phyloP scores from a whole-genome alignment of 2,113 vertebrate genomes.

The Notarius lentiginosus region DNA sequence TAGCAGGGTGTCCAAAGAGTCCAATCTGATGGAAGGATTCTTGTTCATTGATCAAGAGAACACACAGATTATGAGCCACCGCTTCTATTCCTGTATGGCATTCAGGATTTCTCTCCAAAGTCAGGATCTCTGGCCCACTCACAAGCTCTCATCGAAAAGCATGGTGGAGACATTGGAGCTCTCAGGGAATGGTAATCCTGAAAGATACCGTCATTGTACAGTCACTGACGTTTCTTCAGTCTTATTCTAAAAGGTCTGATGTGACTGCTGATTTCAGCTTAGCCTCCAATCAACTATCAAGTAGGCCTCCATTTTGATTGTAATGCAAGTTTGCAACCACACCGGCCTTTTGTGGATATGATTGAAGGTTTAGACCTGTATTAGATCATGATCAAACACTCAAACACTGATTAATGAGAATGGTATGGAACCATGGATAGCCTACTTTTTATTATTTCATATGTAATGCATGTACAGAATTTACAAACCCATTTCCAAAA shows the following conservation, averaged over 20 bases:
- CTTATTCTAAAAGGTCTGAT: neutral
- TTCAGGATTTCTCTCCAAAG: neutral
- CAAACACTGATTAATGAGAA: neutral
- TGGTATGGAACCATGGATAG: neutral
- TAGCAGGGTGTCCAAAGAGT: neutral
- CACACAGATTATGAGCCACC: neutral
- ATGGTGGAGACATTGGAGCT: neutral
- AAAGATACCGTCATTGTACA: neutral
- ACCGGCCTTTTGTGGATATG: neutral
- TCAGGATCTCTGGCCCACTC: no score
- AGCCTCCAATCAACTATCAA: neutral
- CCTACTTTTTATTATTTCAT: neutral
- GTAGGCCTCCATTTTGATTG: neutral
- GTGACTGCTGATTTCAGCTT: neutral
- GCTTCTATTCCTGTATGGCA: neutral
- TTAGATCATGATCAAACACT: neutral
- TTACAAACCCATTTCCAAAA: no score
- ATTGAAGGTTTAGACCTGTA: neutral
- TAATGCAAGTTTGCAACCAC: neutral
- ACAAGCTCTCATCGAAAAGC: no score
- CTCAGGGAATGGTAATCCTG: neutral
- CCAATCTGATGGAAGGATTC: neutral
- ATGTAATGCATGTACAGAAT: neutral
- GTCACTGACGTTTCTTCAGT: neutral
- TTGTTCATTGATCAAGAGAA: neutral